Conservation (phyloP, 1,140 invertebrate genomes). For the Glossosoma conforme region DNA sequence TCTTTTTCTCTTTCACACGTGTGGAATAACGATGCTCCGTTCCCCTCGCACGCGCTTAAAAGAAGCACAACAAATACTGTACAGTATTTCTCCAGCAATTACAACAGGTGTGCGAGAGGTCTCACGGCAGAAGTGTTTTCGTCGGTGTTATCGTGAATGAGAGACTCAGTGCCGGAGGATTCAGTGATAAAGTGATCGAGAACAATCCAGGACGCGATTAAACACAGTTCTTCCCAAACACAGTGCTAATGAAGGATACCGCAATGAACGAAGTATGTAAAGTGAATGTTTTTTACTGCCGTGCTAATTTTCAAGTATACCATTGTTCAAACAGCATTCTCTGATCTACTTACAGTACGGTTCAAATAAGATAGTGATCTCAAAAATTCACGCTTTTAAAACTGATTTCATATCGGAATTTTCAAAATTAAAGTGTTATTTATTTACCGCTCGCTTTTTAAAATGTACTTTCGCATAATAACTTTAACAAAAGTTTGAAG, state of each 20-base stretch:
- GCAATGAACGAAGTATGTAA: slow-evolving; percentile 24
- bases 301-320: slow-evolving; percentile 23
- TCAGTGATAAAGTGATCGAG: slow-evolving; percentile 14
- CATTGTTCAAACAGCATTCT: slow-evolving; percentile 30
- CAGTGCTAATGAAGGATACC: slow-evolving; percentile 18
- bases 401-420: too few relatives aligned
- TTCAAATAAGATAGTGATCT: slow-evolving; percentile 28
- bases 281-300: slow-evolving; percentile 16
- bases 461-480: background rate
- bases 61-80: slow-evolving; percentile 21
- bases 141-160: slow-evolving; percentile 6
- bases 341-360: slow-evolving; percentile 26
- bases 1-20: slow-evolving; percentile 7
- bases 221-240: background rate
- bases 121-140: slow-evolving; percentile 16
- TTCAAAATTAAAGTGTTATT: background rate
- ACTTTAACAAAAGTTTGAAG: background rate
- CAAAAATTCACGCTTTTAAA: slow-evolving; percentile 17
- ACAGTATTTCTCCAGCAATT: slow-evolving; percentile 12
- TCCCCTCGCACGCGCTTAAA: slow-evolving; percentile 13
- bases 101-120: slow-evolving; percentile 23
- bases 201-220: slow-evolving; percentile 5
- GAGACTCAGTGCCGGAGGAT: slow-evolving; percentile 4
- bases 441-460: background rate
- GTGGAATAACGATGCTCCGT: slow-evolving; percentile 2